phyloP scores from a whole-genome alignment of 2,888 invertebrate genomes.

The Lasioglossum malachurum region DNA sequence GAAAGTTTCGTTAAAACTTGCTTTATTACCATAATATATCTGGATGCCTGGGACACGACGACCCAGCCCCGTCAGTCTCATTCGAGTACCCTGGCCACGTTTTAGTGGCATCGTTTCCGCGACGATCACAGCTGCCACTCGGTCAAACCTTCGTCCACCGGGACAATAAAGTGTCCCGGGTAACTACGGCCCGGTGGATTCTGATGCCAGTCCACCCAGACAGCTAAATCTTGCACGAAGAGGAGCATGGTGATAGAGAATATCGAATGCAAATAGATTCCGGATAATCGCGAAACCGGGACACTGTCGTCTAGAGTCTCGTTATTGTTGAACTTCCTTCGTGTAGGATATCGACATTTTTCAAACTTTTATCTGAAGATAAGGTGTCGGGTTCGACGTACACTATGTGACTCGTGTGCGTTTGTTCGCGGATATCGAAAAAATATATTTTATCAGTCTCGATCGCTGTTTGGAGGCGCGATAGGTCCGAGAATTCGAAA shows the following conservation, averaged over 20 bases:
- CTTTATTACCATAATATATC: slow-evolving; percentile 29
- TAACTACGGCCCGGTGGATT: not conserved
- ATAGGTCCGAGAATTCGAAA: not conserved
- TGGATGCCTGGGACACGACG: slow-evolving; percentile 6
- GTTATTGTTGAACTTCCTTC: not conserved
- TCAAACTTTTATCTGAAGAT: not conserved
- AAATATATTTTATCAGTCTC: not conserved
- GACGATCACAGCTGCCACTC: not conserved
- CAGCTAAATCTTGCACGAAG: not conserved
- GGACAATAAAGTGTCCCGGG: not conserved
- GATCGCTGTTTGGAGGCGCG: not conserved
- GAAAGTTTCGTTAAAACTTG: slow-evolving; percentile 46
- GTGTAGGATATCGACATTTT: not conserved
- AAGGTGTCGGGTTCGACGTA: not conserved
- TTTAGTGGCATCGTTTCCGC: slow-evolving; percentile 18
- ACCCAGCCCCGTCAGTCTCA: not conserved
- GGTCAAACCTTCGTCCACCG: not conserved
- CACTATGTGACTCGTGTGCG: not conserved
- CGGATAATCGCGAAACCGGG: not conserved
- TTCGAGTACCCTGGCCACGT: slow-evolving; percentile 13
- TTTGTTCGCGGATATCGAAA: not conserved
- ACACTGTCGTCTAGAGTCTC: not conserved
- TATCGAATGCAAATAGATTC: not conserved
- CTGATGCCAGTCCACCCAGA: not conserved
- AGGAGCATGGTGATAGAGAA: not conserved